Evolutionary conservation across 1,140 invertebrate species (phyloP), one percentile per base, ranked within the genome.

Genomic region (Pseudachorutes palmiensis): DNA sequence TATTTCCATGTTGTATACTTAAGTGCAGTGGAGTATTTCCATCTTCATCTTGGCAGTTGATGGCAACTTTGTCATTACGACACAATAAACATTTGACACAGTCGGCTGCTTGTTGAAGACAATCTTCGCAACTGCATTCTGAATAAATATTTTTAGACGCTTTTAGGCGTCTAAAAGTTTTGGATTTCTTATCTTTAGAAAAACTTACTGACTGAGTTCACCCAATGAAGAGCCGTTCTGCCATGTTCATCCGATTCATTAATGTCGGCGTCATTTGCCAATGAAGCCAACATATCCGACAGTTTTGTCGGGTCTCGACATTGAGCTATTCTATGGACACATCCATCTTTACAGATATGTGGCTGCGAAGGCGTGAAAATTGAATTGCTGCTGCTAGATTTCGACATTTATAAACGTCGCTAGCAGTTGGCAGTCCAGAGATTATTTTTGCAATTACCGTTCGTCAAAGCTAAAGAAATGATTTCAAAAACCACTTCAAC

Each of bases 81-180:
- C 28, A 32, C 14, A 73, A 22, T 16, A 73, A 36, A n/a, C 70
- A 49, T 63, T 45, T 58, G n/a, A 70, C 31, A 36, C 67, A 70
- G 2, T 26, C 67, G 24, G 69, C 72, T 3, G 67, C 36, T 60
- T 67, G 57, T 22, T 65, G 62, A 1, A 68, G 45, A 28, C 72
- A 73, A 30, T 41, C 65, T n/a, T 16, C 26, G 57, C 72, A 73
- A 16, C n/a, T 45, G 41, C 71, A 73, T 59, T 70, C 71, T 69
- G 33, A 64, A 65, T 62, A 61, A 65, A 60, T 63, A 29, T 14
- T 59, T n/a, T 22, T 29, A 1, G 36, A 24, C 9, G 9, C 12
- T 3, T 51, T 64, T 60, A 55, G 61, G 24, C 26, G 5, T 58
- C n/a, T n/a, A n/a, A n/a, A 48, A 14, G 29, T 58, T 31, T 57